A percentile compares a stretch with the other conserved stretches of the same genome.
Conservation (phyloP, 2,888 invertebrate genomes). For the Dryobota labecula region DNA sequence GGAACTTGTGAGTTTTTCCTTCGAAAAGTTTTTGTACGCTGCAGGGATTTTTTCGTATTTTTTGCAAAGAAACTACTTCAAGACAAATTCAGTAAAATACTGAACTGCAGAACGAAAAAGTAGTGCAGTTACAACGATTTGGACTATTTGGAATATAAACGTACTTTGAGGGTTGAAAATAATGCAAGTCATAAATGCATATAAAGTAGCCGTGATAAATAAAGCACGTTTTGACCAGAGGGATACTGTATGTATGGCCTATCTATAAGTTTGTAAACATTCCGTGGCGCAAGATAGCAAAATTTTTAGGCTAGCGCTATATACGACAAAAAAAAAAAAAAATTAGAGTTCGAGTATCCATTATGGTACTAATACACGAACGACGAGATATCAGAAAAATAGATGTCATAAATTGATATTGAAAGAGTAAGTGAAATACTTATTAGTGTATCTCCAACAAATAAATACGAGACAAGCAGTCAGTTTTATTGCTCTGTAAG, state of each 20-base stretch:
- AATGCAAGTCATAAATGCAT: slow-evolving; percentile 34
- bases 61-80: slow-evolving; percentile 31
- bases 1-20: slow-evolving; percentile 43
- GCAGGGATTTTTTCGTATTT: slow-evolving; percentile 31
- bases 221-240: background rate
- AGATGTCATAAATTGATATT: slow-evolving; percentile 62
- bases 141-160: slow-evolving; percentile 7
- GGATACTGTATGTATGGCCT: background rate
- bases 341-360: background rate
- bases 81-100: slow-evolving; percentile 27
- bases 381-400: slow-evolving; percentile 48
- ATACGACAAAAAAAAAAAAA: slow-evolving; percentile 9
- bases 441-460: slow-evolving; percentile 48
- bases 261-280: slow-evolving; percentile 12
- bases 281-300: slow-evolving; percentile 1
- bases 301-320: too few relatives aligned
- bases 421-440: slow-evolving; percentile 55
- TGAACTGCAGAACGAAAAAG: slow-evolving; percentile 17
- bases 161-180: slow-evolving; percentile 7
- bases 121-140: background rate
- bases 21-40: slow-evolving; percentile 38
- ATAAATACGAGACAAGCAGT: slow-evolving; percentile 56
- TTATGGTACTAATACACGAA: slow-evolving; percentile 33
- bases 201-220: slow-evolving; percentile 5
- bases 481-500: slow-evolving; percentile 61